Evolutionary conservation across 2,113 vertebrate species (phyloP), one percentile per base, ranked within the genome.

Genomic region (Grammomys dolichurus): DNA sequence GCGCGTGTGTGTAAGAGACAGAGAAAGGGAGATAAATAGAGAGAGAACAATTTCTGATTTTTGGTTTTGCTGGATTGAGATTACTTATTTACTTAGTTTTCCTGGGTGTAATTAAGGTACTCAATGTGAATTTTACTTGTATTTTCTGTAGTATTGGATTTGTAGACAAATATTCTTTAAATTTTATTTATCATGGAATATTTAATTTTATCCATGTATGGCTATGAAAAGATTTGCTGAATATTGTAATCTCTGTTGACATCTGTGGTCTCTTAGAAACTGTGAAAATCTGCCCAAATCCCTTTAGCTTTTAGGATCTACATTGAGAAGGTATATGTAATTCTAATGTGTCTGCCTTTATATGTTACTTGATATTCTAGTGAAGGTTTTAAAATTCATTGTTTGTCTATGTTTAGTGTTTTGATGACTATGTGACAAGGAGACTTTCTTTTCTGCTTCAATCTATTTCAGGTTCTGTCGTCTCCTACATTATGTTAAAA

Each of bases 41-140:
- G 11, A 67, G 1, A 67, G 28, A 13, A 7, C 0, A 1, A n/a
- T n/a, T 33, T 46, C 11, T 3, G 1, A 14, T 77, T 48, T 48
- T 77, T 72, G 36, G 11, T 16, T 77, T 48, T 28, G 43, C 13
- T 48, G 5, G 2, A 28, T 5, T 7, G 26, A 48, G 26, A 28
- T 76, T 46, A 48, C 31, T 76, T 46, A 76, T 14, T 77, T 31
- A 46, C 12, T 16, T 1, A 31, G 24, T 77, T 77, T 31, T 46
- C 43, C 11, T 76, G 3, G 10, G 20, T 75, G 9, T 75, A 75
- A 10, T 46, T 76, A 14, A 73, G 1, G 19, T 46, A 2, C 5
- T 46, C 46, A 5, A 28, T 31, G 1, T 48, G 75, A 1, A 16
- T 48, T 77, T 77, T 77, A 3, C 43, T 31, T 31, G 11, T 6